phyloP scores from a whole-genome alignment of 2,888 invertebrate genomes.

The Diaphora mendica region DNA sequence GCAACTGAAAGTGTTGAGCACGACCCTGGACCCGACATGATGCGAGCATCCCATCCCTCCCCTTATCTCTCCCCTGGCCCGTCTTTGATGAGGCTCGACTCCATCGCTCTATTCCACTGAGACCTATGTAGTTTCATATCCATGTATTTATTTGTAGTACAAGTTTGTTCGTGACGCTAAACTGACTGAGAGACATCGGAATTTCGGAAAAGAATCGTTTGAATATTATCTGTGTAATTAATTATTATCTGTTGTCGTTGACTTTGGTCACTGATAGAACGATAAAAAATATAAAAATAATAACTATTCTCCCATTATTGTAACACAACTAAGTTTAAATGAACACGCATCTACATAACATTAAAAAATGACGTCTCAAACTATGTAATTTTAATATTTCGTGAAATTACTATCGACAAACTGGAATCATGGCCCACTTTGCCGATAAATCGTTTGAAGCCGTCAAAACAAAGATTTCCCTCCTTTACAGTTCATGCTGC shows the following conservation, averaged over 20 bases:
- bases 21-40: slow-evolving; percentile 78
- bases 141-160: background rate
- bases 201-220: background rate
- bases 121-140: slow-evolving; percentile 6
- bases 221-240: background rate
- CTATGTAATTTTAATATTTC: too few relatives aligned
- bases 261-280: background rate
- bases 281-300: background rate
- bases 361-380: background rate
- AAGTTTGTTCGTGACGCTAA: background rate
- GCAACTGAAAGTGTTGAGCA: slow-evolving; percentile 71
- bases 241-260: background rate
- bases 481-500: too few relatives aligned
- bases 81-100: background rate
- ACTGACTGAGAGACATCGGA: background rate
- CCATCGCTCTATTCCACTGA: slow-evolving; percentile 17
- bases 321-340: background rate
- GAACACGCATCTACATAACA: background rate
- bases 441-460: too few relatives aligned
- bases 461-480: too few relatives aligned
- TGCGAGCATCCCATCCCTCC: slow-evolving; percentile 24
- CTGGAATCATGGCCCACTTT: too few relatives aligned
- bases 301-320: background rate
- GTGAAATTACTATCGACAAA: too few relatives aligned
- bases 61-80: slow-evolving; percentile 11